phyloP scores from a whole-genome alignment of 2,888 invertebrate species.

The Mycalesis mineus region DNA sequence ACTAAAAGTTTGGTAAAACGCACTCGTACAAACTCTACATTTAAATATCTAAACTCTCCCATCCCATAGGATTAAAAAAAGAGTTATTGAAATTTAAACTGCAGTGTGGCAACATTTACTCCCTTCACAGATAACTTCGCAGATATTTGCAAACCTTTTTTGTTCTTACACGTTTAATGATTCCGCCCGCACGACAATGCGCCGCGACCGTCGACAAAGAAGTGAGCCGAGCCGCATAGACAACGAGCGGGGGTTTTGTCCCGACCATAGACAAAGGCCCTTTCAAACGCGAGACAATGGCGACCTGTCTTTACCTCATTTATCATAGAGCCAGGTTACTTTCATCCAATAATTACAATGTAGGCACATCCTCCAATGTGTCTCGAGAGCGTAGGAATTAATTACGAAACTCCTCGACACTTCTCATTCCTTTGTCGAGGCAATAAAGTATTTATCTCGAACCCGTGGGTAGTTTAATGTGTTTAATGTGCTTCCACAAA shows the following conservation, averaged over 20 bases:
- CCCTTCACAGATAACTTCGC: slow-evolving; percentile 47
- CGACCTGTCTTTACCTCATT: slow-evolving; percentile 69
- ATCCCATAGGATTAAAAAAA: not conserved
- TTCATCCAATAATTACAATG: slow-evolving; percentile 76
- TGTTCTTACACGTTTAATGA: slow-evolving; percentile 56
- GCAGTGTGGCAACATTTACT: slow-evolving; percentile 17
- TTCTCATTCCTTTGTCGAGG: slow-evolving; percentile 46
- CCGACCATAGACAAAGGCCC: slow-evolving; percentile 71
- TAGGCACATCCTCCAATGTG: slow-evolving; percentile 46
- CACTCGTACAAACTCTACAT: no score
- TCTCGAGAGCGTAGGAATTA: slow-evolving; percentile 48
- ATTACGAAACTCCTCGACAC: slow-evolving; percentile 51
- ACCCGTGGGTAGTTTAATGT: slow-evolving; percentile 10
- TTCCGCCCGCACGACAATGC: slow-evolving; percentile 61
- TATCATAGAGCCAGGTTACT: slow-evolving; percentile 75
- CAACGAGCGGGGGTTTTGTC: slow-evolving; percentile 68
- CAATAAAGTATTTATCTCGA: slow-evolving; percentile 28
- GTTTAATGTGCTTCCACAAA: slow-evolving; percentile 15
- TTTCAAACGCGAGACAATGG: slow-evolving; percentile 71
- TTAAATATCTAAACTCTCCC: no score
- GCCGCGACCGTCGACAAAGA: slow-evolving; percentile 59
- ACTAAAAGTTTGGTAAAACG: no score
- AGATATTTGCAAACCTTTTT: slow-evolving; percentile 57
- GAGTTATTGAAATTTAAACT: slow-evolving; percentile 32
- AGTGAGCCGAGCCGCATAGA: slow-evolving; percentile 62